Evolutionary conservation across 2,113 vertebrate species (phyloP).

Genomic region (Ariopsis seemanni): DNA sequence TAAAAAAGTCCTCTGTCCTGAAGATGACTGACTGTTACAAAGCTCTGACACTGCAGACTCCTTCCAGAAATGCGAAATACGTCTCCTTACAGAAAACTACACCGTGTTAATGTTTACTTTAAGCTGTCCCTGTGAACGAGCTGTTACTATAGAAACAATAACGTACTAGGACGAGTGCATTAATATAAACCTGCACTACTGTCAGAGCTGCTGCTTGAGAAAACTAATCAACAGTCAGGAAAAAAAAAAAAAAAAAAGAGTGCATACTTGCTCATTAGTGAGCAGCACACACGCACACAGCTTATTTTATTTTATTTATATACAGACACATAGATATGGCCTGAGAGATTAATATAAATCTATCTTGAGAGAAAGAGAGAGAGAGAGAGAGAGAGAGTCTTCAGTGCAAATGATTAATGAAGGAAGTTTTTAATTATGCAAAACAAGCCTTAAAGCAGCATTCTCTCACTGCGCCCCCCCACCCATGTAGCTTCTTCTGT

Average conservation of each 20-base stretch:
- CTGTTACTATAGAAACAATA: background rate
- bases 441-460: slow-evolving; percentile 52
- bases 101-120: background rate
- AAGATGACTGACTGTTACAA: background rate
- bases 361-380: background rate
- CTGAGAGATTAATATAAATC: background rate
- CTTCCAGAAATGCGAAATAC: background rate
- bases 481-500: slow-evolving; percentile 14
- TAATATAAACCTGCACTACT: background rate
- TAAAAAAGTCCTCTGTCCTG: too few species aligned
- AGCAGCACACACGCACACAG: background rate
- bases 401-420: slow-evolving; percentile 43
- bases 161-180: background rate
- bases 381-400: slow-evolving; percentile 7
- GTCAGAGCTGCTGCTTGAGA: background rate
- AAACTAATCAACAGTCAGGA: background rate
- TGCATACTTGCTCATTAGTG: background rate
- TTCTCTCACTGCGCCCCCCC: background rate
- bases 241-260: too few species aligned
- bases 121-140: background rate
- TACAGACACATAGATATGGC: background rate
- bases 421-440: slow-evolving; percentile 51
- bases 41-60: background rate
- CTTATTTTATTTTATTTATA: background rate
- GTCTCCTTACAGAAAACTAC: background rate